These are phyloP conservation scores for Parazoanthus atlanticus DNA, from an alignment of 92 coral and sea anemone species.

Conservation along the genomic window DNA sequence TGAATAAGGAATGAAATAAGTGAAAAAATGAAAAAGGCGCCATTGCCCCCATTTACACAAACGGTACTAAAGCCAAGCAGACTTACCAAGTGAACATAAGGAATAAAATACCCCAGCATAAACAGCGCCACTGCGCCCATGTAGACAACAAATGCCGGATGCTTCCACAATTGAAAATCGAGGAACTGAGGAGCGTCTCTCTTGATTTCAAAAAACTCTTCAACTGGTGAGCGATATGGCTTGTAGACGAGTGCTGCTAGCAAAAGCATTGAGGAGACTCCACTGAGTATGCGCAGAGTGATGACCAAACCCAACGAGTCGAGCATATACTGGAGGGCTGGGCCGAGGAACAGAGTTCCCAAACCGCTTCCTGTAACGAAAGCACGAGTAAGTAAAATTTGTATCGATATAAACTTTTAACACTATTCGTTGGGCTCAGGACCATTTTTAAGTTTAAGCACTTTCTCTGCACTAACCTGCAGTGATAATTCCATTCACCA, in stretches of 20 bases:
- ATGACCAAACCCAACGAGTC: slow-evolving; percentile 64
- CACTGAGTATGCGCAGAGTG: slow-evolving; percentile 82
- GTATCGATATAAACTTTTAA: not conserved
- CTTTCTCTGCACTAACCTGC: slow-evolving; percentile 62
- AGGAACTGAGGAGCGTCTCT: slow-evolving; percentile 62
- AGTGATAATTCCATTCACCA: slow-evolving; percentile 78
- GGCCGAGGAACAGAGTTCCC: slow-evolving; percentile 91
- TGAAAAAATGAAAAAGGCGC: no score
- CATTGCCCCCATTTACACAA: no score
- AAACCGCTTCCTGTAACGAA: slow-evolving; percentile 82
- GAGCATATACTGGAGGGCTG: slow-evolving; percentile 77
- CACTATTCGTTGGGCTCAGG: not conserved
- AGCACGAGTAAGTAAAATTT: not conserved
- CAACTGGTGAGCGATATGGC: slow-evolving; percentile 79
- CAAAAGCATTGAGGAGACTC: slow-evolving; percentile 56
- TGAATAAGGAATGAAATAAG: no score
- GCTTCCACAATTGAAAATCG: slow-evolving; percentile 70
- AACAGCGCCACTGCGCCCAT: slow-evolving; percentile 83
- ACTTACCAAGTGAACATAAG: slow-evolving; percentile 94
- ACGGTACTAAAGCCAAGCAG: not conserved
- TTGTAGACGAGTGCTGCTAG: slow-evolving; percentile 71
- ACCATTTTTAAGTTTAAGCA: no score
- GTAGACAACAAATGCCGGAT: slow-evolving; percentile 79
- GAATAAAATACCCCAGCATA: slow-evolving; percentile 94
- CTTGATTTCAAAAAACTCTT: slow-evolving; percentile 58